These are phyloP conservation scores for Actinia tenebrosa DNA, from an alignment of 64 coral and sea anemone species.

Conservation along the genomic window DNA sequence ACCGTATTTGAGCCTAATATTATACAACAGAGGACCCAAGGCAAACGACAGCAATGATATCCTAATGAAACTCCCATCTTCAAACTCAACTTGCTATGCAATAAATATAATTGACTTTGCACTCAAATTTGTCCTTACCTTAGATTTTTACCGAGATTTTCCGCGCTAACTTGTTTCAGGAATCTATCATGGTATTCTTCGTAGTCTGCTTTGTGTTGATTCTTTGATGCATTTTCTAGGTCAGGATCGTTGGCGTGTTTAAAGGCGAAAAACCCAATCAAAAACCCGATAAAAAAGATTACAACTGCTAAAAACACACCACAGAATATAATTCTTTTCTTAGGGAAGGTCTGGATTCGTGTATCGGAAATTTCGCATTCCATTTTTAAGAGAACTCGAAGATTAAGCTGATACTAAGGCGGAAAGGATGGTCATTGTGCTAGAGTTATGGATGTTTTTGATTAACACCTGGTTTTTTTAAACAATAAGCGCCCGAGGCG, in stretches of 20 bases:
- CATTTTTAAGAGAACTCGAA: not conserved
- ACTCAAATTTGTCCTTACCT: conserved; percentile 11
- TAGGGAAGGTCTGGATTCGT: not conserved
- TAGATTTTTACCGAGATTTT: conserved; percentile 40
- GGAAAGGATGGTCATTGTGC: not conserved
- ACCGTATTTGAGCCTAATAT: too few species aligned
- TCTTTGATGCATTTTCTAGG: not conserved
- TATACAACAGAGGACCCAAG: too few species aligned
- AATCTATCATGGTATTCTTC: conserved; percentile 30
- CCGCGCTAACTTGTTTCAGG: conserved; percentile 21
- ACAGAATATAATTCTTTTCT: not conserved
- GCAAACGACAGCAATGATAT: too few species aligned
- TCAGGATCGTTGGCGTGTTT: not conserved
- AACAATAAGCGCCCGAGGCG: not conserved
- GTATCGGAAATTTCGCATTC: not conserved
- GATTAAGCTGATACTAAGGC: not conserved
- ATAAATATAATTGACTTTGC: too few species aligned
- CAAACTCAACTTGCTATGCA: too few species aligned
- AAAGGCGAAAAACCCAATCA: conserved; percentile 43
- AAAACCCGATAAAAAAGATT: conserved; percentile 10
- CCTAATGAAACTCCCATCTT: too few species aligned
- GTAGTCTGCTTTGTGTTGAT: not conserved
- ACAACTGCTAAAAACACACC: not conserved
- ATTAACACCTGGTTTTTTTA: not conserved
- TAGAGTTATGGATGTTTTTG: not conserved